Evolutionary conservation across 2,888 invertebrate species (phyloP).

Genomic region (Synergus umbraculus): DNA sequence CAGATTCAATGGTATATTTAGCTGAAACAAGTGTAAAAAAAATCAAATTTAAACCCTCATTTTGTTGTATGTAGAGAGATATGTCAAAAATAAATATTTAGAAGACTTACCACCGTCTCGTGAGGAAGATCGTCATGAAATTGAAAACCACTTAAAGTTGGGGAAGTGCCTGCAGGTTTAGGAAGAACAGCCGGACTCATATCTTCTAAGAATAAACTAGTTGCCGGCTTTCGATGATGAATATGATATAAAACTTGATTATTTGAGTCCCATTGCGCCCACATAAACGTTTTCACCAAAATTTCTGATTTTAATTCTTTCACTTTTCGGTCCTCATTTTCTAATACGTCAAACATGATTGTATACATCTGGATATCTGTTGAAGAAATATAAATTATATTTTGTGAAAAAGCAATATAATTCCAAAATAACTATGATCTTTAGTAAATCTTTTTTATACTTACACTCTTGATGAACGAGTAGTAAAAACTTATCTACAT

Average conservation of each 20-base stretch:
- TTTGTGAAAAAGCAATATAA: slow-evolving; percentile 34
- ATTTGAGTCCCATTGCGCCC: slow-evolving; percentile 92
- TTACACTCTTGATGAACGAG: slow-evolving; percentile 89
- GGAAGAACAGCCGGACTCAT: slow-evolving; percentile 79
- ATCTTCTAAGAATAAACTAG: slow-evolving; percentile 84
- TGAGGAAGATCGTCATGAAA: slow-evolving; percentile 92
- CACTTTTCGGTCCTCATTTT: slow-evolving; percentile 56
- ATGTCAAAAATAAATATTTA: slow-evolving; percentile 20
- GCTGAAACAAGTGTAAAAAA: slow-evolving; percentile 77
- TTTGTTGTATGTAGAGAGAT: neutral
- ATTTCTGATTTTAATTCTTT: slow-evolving; percentile 75
- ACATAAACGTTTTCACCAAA: slow-evolving; percentile 85
- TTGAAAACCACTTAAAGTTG: slow-evolving; percentile 89
- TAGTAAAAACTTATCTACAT: slow-evolving; percentile 84
- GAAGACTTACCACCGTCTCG: slow-evolving; percentile 87
- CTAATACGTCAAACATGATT: slow-evolving; percentile 57
- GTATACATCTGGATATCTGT: slow-evolving; percentile 71
- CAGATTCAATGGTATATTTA: slow-evolving; percentile 90
- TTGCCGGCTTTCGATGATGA: slow-evolving; percentile 85
- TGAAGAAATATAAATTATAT: slow-evolving; percentile 40
- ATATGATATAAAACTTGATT: slow-evolving; percentile 91
- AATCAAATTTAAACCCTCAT: neutral
- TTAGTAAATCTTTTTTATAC: slow-evolving; percentile 63
- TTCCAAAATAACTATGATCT: neutral
- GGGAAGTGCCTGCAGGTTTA: slow-evolving; percentile 79